Percentiles rank a stretch among this genome's conserved stretches.
Conservation (phyloP, 2,113 vertebrate species). For the Mugil cephalus region DNA sequence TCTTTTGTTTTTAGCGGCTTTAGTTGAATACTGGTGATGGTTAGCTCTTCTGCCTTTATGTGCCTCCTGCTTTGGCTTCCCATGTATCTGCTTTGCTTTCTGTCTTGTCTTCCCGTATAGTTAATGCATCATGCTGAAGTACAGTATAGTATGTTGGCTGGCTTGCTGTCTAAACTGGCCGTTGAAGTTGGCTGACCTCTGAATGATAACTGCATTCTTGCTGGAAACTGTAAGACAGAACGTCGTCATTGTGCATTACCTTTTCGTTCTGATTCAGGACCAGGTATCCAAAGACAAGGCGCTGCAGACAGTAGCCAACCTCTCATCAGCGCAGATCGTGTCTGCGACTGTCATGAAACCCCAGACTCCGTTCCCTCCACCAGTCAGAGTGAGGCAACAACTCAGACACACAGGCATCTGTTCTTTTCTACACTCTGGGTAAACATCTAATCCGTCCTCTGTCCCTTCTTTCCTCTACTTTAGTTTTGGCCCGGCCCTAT, state of each 20-base stretch:
- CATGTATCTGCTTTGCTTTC: constrained; percentile 64
- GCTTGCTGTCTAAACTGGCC: constrained; percentile 61
- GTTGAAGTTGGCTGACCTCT: constrained; percentile 39
- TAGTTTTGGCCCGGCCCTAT: constrained; percentile 94
- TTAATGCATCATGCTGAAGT: constrained; percentile 61
- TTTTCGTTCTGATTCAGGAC: constrained; percentile 82
- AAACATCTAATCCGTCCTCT: constrained; percentile 5
- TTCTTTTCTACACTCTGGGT: constrained; percentile 20
- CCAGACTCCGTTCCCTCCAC: constrained; percentile 91
- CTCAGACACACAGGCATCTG: constrained; percentile 25
- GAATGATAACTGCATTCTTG: constrained; percentile 10
- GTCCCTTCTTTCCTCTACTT: constrained; percentile 6
- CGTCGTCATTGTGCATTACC: constrained; percentile 15
- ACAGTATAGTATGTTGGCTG: constrained; percentile 55
- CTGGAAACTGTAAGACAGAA: neutral
- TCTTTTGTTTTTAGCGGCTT: constrained; percentile 61
- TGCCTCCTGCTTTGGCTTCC: constrained; percentile 66
- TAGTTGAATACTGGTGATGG: constrained; percentile 67
- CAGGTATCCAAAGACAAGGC: constrained; percentile 98
- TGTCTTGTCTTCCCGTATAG: constrained; percentile 57
- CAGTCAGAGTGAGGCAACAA: constrained; percentile 88
- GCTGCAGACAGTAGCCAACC: constrained; percentile 95
- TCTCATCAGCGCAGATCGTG: constrained; percentile 96
- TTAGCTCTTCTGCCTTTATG: constrained; percentile 60
- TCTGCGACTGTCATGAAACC: constrained; percentile 94